phyloP scores from a whole-genome alignment of 2,113 vertebrate genomes.

The Callochromis pleurospilus region DNA sequence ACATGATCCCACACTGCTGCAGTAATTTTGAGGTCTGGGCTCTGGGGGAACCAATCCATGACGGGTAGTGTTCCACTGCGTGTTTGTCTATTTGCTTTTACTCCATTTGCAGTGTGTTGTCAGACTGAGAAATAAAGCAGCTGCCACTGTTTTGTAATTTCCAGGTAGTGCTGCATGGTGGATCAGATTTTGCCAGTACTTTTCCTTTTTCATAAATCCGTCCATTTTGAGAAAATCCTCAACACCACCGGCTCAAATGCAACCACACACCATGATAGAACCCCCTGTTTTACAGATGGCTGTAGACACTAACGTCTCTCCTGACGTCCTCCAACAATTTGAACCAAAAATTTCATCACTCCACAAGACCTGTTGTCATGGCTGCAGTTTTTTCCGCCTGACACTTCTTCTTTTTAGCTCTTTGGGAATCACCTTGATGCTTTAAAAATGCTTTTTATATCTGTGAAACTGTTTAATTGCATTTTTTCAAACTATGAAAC shows the following conservation, averaged over 20 bases:
- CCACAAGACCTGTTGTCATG: not conserved
- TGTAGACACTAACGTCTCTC: not conserved
- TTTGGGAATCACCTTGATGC: not conserved
- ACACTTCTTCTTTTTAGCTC: not conserved
- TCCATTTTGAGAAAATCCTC: not conserved
- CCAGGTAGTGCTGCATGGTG: not conserved
- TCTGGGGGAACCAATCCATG: not conserved
- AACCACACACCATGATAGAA: not conserved
- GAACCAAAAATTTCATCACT: not conserved
- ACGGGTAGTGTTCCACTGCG: not conserved
- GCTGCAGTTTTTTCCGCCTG: fast-evolving
- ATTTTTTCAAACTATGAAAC: not conserved
- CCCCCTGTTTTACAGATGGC: not conserved
- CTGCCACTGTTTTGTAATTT: not conserved
- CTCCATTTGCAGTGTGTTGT: not conserved
- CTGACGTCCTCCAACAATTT: not conserved
- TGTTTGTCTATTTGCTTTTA: not conserved
- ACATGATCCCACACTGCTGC: not conserved
- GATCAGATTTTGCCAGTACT: not conserved
- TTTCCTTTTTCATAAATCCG: not conserved
- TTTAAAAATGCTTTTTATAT: not conserved
- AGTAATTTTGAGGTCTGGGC: not conserved
- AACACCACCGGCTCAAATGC: not conserved
- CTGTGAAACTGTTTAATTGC: not conserved
- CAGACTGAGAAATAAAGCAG: not conserved